Conservation (phyloP, 2,113 vertebrate genomes). For the Triplophysa siluroides region DNA sequence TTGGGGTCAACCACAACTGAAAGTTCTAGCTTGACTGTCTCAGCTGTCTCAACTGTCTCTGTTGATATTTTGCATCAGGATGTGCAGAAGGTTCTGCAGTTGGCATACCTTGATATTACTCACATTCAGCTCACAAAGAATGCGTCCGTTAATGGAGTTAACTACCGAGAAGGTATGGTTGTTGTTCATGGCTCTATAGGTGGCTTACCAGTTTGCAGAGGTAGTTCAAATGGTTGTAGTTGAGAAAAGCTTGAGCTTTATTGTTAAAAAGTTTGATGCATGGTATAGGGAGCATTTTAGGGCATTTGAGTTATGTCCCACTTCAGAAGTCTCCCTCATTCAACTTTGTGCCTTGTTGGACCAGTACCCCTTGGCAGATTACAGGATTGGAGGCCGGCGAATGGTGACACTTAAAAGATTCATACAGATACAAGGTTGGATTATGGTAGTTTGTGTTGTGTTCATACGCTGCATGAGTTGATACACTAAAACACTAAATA, state of each 20-base stretch:
- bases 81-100: constrained; percentile 35
- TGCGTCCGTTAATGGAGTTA: constrained; percentile 40
- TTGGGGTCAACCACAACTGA: constrained; percentile 36
- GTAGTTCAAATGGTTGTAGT: constrained; percentile 37
- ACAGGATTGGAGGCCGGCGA: constrained; percentile 35
- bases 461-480: constrained; percentile 17
- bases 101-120: constrained; percentile 35
- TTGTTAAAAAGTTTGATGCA: constrained; percentile 37
- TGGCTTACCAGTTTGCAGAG: constrained; percentile 47
- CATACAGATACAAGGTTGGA: constrained; percentile 32
- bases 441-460: constrained; percentile 7
- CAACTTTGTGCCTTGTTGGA: constrained; percentile 37
- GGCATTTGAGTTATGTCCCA: constrained; percentile 43
- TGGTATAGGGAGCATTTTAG: constrained; percentile 41
- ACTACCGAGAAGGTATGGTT: constrained; percentile 54
- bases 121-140: constrained; percentile 48
- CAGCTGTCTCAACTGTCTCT: constrained; percentile 43
- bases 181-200: constrained; percentile 50
- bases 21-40: constrained; percentile 34
- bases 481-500: not conserved
- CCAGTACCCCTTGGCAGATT: constrained; percentile 38
- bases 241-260: constrained; percentile 29
- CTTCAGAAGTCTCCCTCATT: constrained; percentile 33
- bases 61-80: constrained; percentile 50
- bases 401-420: constrained; percentile 46